Evolutionary conservation across 2,888 invertebrate genomes (phyloP).

Genomic region (Notodonta ziczac): DNA sequence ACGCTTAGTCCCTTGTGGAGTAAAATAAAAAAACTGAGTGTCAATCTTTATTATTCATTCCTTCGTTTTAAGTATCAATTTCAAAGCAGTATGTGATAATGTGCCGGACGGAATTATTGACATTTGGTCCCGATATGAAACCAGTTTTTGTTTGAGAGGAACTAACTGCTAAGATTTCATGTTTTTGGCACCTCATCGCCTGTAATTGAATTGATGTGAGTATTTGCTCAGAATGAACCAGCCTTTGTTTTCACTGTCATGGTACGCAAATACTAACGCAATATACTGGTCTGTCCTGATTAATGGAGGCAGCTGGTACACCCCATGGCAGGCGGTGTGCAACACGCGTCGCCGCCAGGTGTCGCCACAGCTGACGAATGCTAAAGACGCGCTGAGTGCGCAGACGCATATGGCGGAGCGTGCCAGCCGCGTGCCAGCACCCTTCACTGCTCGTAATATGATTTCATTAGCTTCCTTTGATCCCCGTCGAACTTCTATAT

Average conservation of each 20-base stretch:
- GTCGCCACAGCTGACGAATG: slow-evolving; percentile 63
- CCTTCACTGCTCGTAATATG: slow-evolving; percentile 37
- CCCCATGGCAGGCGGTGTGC: slow-evolving; percentile 24
- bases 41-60: neutral
- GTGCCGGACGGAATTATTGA: too few relatives aligned
- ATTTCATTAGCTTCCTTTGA: slow-evolving; percentile 47
- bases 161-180: too few relatives aligned
- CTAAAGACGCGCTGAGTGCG: slow-evolving; percentile 26
- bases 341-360: slow-evolving; percentile 55
- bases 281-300: neutral
- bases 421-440: slow-evolving; percentile 69
- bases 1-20: neutral
- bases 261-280: too few relatives aligned
- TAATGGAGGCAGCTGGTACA: slow-evolving; percentile 8
- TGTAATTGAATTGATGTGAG: too few relatives aligned
- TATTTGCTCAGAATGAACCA: too few relatives aligned
- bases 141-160: too few relatives aligned
- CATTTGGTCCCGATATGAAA: too few relatives aligned
- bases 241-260: too few relatives aligned
- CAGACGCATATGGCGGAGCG: slow-evolving; percentile 59
- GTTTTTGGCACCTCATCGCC: too few relatives aligned
- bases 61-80: too few relatives aligned
- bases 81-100: too few relatives aligned
- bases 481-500: slow-evolving; percentile 18
- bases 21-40: neutral